Base-by-base conservation (phyloP, 2,113 vertebrate genomes). In the Prolemur simus region DNA sequence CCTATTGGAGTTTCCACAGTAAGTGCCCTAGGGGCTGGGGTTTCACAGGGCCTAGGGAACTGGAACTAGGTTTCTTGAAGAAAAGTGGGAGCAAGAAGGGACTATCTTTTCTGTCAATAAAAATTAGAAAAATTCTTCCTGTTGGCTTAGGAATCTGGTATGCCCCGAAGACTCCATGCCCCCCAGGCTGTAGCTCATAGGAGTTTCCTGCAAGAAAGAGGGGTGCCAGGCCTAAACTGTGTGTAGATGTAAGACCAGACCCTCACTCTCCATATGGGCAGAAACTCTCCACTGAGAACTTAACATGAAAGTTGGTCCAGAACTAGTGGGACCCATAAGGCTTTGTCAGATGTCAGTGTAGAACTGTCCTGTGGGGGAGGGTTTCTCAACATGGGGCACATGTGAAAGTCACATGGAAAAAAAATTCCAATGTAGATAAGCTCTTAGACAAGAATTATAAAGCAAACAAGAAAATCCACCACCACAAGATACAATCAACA, bases 341-440 rank as follows among this genome's bases (percentile, higher is more conserved):
- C 32, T 64, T 49, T 58, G 25, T 78, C 58, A n/a, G 32, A 32
- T 18, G 1, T 42, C 17, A 42, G 45, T 7, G 3, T 42, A 2
- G 34, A 29, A 23, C 47, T 68, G 39, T 9, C 63, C 25, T 21
- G 0, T 20, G n/a, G 1, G 18, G 84, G 25, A 25, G 21, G 23
- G 45, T 7, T 37, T n/a, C 27, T 47, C 42, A 21, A 4, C 34
- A 1, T 0, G 14, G 39, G 56, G 69, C 42, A 34, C 7, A 0
- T 1, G 0, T 3, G 11, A 42, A 23, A 18, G 34, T 39, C 76
- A 27, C 8, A 3, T 12, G 45, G 83, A 15, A 42, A 42, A 37
- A 34, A 73, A 17, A 13, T 0, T 27, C 11, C 13, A 17, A 0
- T 25, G 8, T 45, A 73, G 69, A 27, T 52, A 12, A 63, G 49